These are phyloP conservation scores for Megalopta genalis DNA, from an alignment of 1,140 invertebrate species.

Conservation along the genomic window DNA sequence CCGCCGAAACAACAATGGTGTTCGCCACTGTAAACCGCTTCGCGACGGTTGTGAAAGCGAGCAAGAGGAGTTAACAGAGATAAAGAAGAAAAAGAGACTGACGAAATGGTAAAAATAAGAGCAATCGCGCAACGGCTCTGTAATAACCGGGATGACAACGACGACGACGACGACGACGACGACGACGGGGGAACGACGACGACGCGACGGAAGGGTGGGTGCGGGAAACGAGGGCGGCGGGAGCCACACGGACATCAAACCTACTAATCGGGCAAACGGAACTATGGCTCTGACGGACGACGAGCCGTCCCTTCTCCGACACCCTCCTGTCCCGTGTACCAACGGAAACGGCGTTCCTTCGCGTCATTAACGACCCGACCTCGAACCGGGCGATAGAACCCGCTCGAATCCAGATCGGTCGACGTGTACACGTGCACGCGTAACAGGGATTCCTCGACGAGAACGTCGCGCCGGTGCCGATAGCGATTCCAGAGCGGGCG, in stretches of 20 bases:
- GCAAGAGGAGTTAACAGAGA: neutral
- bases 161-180: neutral
- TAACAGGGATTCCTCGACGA: neutral
- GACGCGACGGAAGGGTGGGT: too few relatives aligned
- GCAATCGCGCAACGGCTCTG: neutral
- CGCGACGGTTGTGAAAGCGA: neutral
- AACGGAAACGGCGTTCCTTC: conserved; percentile 19
- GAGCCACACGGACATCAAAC: conserved; percentile 45
- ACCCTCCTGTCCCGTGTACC: neutral
- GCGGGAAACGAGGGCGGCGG: conserved; percentile 33
- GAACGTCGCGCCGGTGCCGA: conserved; percentile 17
- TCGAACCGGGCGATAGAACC: conserved; percentile 12
- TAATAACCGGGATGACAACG: conserved; percentile 9
- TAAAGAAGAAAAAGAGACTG: neutral
- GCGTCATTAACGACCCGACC: conserved; percentile 50
- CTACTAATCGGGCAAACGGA: conserved; percentile 51
- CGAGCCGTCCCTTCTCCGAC: conserved; percentile 3
- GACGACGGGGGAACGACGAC: conserved; percentile 3
- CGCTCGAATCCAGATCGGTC: conserved; percentile 15
- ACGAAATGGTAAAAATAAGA: neutral
- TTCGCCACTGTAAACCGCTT: neutral
- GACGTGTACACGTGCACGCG: neutral
- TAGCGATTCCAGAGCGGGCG: conserved; percentile 20
- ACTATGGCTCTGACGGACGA: conserved; percentile 21
- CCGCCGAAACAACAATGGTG: neutral